phyloP scores from a whole-genome alignment of 2,113 vertebrate species.

The Cercopithecus mona region DNA sequence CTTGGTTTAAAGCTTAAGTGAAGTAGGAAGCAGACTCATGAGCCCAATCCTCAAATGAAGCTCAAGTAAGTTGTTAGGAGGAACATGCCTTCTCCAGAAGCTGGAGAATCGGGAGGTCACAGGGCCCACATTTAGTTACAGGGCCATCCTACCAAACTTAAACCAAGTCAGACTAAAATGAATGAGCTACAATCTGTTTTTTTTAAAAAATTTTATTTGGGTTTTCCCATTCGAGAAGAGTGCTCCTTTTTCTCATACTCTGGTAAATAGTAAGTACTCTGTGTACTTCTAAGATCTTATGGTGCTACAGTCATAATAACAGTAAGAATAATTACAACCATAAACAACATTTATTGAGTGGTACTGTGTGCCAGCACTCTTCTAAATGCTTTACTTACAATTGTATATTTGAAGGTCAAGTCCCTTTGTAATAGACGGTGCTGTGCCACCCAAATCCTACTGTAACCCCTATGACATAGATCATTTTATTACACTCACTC shows the following conservation, averaged over 20 bases:
- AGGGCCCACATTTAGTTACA: background rate
- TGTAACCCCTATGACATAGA: background rate
- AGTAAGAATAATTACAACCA: background rate
- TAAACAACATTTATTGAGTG: accelerated
- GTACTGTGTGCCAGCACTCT: background rate
- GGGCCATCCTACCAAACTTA: background rate
- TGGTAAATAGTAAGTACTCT: background rate
- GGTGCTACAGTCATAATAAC: background rate
- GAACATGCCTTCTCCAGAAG: background rate
- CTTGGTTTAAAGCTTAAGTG: background rate
- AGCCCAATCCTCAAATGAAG: too few relatives aligned
- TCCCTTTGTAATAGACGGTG: too few relatives aligned
- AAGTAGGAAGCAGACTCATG: background rate
- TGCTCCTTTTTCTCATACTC: background rate
- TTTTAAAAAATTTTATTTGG: background rate
- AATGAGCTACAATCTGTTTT: background rate
- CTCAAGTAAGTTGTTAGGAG: too few relatives aligned
- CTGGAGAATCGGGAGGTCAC: background rate
- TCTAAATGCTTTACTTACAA: background rate
- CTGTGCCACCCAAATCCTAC: background rate
- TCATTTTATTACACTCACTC: background rate
- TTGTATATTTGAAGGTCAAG: background rate
- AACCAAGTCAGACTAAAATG: background rate
- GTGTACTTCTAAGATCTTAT: background rate
- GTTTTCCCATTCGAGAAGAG: background rate